Evolutionary conservation across 2,797 vertebrate species (phyloP), one percentile per base, ranked within the genome.

Genomic region (Sebastes aleutianus): DNA sequence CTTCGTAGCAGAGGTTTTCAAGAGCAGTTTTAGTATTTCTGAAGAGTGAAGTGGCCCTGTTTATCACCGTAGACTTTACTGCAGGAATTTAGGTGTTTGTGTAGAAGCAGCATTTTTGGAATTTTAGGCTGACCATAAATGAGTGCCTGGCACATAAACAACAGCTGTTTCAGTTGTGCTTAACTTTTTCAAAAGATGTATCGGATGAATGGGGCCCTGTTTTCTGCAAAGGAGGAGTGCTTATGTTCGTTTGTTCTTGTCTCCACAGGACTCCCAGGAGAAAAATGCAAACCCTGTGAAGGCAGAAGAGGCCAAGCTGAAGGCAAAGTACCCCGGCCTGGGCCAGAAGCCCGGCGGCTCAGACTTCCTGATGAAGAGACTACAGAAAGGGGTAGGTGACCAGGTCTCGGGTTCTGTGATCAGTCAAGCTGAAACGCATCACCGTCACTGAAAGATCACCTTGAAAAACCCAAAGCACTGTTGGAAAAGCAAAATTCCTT

Each of bases 351-450:
- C 98, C 0, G 98, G 98, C 2, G 97, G 98, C 34, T 98, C 98
- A 0, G 97, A 98, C 91, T 99, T 99, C 92, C 95, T 99, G 80
- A 99, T 99, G 98, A 99, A 99, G 94, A 96, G 97, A 88, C 95
- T 99, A 93, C 97, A 99, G 93, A 99, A 97, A 94, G 97, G 98
- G 95, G 98, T 98, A 94, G 0, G 95, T 84, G 61, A 31, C 63
- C 18, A 1, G 2, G 50, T 54, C 50, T n/a, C 50, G 0, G 47
- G 47, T 29, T 4, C 12, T 57, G 4, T 18, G 12, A 18, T 70
- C 34, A 68, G 32, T 56, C 34, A 7, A 67, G 31, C 29, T 65
- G 5, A 2, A 6, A 50, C 47, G 6, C 8, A n/a, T 66, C 9
- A 0, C 11, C 7, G 20, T 47, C 69, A 58, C 16, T 64, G 13